Evolutionary conservation across 1,140 invertebrate species (phyloP).

Genomic region (Ostrea edulis): DNA sequence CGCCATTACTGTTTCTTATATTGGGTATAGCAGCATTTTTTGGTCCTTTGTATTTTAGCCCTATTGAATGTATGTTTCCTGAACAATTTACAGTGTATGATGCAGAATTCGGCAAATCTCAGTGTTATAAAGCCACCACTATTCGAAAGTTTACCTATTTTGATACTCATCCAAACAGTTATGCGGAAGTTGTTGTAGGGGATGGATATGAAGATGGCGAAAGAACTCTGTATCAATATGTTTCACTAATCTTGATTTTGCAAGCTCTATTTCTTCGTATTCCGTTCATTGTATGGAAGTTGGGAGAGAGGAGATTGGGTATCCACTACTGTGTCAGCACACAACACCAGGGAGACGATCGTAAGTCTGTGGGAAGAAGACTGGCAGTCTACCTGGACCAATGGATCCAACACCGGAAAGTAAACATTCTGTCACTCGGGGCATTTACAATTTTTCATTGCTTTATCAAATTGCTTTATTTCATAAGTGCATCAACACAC

Average conservation of each 20-base stretch:
- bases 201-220: not conserved
- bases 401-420: not conserved
- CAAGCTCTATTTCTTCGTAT: not conserved
- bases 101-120: not conserved
- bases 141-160: not conserved
- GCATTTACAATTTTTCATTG: not conserved
- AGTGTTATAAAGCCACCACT: not conserved
- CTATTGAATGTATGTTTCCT: not conserved
- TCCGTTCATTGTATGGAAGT: not conserved
- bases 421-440: not conserved
- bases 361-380: not conserved
- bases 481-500: not conserved
- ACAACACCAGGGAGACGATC: not conserved
- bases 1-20: not conserved
- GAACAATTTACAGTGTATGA: not conserved
- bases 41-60: not conserved
- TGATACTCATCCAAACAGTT: not conserved
- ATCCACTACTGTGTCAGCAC: not conserved
- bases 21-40: not conserved
- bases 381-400: not conserved
- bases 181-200: no score
- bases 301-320: not conserved
- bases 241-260: not conserved
- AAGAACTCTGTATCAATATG: not conserved
- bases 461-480: slow-evolving; percentile 5